Conservation (phyloP, 2,888 invertebrate genomes). For the Calliopum simillimum region DNA sequence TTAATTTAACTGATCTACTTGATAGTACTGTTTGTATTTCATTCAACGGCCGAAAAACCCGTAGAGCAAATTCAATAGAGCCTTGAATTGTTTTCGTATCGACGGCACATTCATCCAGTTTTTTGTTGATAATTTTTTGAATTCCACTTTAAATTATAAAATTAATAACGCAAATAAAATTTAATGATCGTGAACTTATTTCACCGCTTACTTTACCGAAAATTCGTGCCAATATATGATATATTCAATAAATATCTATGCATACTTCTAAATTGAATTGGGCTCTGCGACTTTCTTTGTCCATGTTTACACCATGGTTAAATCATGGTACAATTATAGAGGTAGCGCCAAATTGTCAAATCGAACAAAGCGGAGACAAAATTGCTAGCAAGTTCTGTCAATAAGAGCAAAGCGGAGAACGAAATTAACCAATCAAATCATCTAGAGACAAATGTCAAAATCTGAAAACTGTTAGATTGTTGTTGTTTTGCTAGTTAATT, state of each 20-base stretch:
- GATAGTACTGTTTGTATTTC: conserved; percentile 73
- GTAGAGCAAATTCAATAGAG: conserved; percentile 75
- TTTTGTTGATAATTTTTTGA: conserved; percentile 73
- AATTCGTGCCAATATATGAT: conserved; percentile 82
- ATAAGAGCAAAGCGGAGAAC: too few species aligned
- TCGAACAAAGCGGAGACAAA: too few species aligned
- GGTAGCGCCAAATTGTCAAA: too few species aligned
- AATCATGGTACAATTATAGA: too few species aligned
- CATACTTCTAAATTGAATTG: conserved; percentile 65
- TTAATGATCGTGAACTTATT: not conserved
- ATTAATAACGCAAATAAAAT: not conserved
- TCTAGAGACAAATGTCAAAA: too few species aligned
- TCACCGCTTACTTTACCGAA: conserved; percentile 71
- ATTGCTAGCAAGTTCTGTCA: too few species aligned
- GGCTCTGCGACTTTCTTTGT: too few species aligned
- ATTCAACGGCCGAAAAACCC: conserved; percentile 70
- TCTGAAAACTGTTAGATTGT: too few species aligned
- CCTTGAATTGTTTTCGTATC: conserved; percentile 81
- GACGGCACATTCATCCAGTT: conserved; percentile 65
- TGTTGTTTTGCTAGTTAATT: too few species aligned
- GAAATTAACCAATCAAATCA: too few species aligned
- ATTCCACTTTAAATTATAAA: conserved; percentile 72
- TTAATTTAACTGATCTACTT: conserved; percentile 73
- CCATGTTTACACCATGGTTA: too few species aligned
- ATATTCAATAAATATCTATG: conserved; percentile 79